These are phyloP conservation scores for Triplophysa dalaica DNA, from an alignment of 2,113 vertebrate genomes.

Conservation along the genomic window DNA sequence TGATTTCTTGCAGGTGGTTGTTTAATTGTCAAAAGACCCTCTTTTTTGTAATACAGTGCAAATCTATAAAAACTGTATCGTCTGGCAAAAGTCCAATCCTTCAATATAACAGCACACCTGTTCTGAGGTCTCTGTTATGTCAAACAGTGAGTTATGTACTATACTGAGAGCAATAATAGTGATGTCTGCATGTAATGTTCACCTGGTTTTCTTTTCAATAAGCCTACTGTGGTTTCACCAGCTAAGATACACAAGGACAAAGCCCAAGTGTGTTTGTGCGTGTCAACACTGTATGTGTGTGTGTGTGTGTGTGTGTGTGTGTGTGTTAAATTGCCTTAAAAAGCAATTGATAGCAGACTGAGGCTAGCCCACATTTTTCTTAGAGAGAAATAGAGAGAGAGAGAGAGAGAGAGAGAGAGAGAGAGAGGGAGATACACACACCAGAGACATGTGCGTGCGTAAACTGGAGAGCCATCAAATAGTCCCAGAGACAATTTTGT, in stretches of 20 bases:
- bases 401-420: not conserved
- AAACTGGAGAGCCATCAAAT: not conserved
- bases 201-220: not conserved
- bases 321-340: slow-evolving; percentile 23
- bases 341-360: slow-evolving; percentile 11
- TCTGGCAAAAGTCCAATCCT: no score
- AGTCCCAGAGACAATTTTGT: not conserved
- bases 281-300: not conserved
- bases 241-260: not conserved
- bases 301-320: slow-evolving; percentile 14
- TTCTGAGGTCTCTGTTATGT: no score
- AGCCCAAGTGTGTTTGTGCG: slow-evolving; percentile 4
- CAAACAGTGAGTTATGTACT: no score
- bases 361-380: slow-evolving; percentile 8
- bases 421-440: not conserved
- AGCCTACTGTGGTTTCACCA: not conserved
- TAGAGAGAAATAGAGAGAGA: not conserved
- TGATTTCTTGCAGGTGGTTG: no score
- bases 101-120: no score
- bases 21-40: no score
- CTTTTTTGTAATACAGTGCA: no score
- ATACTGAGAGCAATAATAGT: no score
- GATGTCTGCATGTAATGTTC: not conserved
- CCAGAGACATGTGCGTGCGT: not conserved
- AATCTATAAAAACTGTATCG: no score